Evolutionary conservation across 2,888 invertebrate species (phyloP).

Genomic region (Tenthredo amoena): DNA sequence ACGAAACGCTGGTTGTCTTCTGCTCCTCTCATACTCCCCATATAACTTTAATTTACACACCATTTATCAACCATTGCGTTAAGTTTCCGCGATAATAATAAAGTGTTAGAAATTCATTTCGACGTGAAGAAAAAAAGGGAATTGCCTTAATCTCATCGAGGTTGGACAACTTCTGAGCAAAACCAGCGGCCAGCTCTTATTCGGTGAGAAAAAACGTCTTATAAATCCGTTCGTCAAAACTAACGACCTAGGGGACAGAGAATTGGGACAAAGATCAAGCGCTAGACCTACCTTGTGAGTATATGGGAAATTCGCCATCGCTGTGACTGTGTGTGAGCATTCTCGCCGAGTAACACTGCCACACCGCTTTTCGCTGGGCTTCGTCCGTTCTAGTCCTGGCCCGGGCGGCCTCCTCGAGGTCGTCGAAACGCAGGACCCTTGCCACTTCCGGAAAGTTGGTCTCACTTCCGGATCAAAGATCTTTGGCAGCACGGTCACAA

Average conservation of each 20-base stretch:
- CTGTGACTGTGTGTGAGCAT: conserved; percentile 93
- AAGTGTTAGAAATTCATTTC: not conserved
- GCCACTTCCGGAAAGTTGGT: conserved; percentile 65
- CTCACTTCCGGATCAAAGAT: conserved; percentile 11
- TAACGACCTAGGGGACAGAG: not conserved
- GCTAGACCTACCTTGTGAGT: conserved; percentile 85
- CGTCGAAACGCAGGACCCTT: conserved; percentile 68
- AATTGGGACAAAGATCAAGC: not conserved
- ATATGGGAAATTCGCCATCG: conserved; percentile 91
- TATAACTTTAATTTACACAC: not conserved
- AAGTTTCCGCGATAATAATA: not conserved
- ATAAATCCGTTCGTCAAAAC: not conserved
- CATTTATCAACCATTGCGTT: conserved; percentile 14
- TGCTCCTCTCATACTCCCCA: not conserved
- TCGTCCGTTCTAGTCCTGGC: conserved; percentile 66
- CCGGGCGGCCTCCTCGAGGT: conserved; percentile 68
- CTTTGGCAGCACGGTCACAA: not conserved
- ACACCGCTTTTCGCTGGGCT: conserved; percentile 67
- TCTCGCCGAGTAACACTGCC: conserved; percentile 73
- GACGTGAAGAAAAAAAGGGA: not conserved
- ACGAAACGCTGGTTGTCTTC: not conserved
- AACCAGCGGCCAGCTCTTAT: not conserved
- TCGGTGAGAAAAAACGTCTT: not conserved
- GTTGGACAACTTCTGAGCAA: not conserved
- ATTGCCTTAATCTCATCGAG: not conserved